Conservation (phyloP, 2,113 vertebrate species). For the Ptychochromis oligacanthus region DNA sequence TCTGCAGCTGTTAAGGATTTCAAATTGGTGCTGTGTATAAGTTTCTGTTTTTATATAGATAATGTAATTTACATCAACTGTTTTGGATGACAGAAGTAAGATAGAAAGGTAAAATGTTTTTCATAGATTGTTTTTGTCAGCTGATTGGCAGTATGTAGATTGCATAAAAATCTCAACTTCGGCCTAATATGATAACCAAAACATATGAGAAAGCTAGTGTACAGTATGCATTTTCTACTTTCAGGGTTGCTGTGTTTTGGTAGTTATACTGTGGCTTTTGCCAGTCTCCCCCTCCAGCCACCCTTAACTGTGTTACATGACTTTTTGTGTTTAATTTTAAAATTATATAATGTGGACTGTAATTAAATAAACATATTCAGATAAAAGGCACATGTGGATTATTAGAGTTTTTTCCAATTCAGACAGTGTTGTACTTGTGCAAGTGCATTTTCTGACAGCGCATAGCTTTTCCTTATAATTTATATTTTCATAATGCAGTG, state of each 20-base stretch:
- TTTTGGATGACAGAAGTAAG: not conserved
- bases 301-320: not conserved
- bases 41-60: not conserved
- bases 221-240: not conserved
- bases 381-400: not conserved
- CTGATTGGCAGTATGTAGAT: not conserved
- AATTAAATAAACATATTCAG: accelerated
- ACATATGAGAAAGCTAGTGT: not conserved
- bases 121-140: not conserved
- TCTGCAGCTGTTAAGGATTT: not conserved
- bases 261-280: not conserved
- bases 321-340: not conserved
- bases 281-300: not conserved
- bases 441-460: not conserved
- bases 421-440: not conserved
- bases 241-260: not conserved
- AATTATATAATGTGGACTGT: not conserved
- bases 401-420: not conserved
- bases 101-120: not conserved
- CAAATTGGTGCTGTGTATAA: no score
- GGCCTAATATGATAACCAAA: not conserved
- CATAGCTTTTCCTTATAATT: not conserved
- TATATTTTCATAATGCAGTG: not conserved
- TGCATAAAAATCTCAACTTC: not conserved
- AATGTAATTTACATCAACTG: not conserved